Evolutionary conservation across 2,113 vertebrate species (phyloP).

Genomic region (Leptocoma aspasia): DNA sequence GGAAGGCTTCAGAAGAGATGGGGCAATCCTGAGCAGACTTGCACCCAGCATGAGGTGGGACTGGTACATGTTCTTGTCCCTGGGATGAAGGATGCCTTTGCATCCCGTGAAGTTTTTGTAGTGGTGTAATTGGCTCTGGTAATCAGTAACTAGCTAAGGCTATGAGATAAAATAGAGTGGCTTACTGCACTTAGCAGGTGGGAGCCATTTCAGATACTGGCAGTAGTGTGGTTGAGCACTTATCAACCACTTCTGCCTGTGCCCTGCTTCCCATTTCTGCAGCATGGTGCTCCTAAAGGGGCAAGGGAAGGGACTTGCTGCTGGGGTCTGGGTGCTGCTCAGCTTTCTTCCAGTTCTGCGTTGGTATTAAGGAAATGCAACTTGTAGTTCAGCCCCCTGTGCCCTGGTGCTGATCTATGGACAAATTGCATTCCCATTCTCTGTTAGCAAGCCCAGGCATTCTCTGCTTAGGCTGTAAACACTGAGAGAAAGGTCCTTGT

Average conservation of each 20-base stretch:
- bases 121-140: background rate
- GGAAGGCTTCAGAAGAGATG: background rate
- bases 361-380: background rate
- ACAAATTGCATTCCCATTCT: background rate
- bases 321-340: background rate
- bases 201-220: background rate
- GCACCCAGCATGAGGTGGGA: background rate
- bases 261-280: background rate
- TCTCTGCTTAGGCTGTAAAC: background rate
- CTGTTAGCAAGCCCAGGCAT: background rate
- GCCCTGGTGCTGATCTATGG: background rate
- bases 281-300: background rate
- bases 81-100: background rate
- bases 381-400: background rate
- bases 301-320: background rate
- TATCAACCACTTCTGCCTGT: background rate
- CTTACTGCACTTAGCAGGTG: background rate
- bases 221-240: rapidly evolving
- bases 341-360: background rate
- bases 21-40: background rate
- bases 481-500: background rate
- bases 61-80: background rate
- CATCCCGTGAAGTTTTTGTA: background rate
- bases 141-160: background rate
- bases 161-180: background rate